Evolutionary conservation across 2,888 invertebrate genomes (phyloP), one percentile per base, ranked within the genome.

Genomic region (Strigamia maritima): DNA sequence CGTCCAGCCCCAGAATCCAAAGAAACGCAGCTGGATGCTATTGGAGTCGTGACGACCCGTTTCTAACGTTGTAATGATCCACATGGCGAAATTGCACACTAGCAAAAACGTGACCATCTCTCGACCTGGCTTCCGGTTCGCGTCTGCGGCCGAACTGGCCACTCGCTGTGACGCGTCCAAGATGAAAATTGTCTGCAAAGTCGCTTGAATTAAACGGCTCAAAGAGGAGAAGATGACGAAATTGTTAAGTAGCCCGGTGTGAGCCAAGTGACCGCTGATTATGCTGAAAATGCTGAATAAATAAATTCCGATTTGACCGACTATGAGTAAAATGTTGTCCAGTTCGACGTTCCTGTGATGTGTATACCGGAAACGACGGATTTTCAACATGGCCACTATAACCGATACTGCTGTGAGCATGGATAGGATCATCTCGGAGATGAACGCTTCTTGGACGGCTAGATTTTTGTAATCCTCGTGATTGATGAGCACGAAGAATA

Each of bases 1-100:
- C n/a, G 95, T 95, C 96, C 96, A 97, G 40, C 95, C 95, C 95
- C 95, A 95, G 49, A 94, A 88, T 0, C 95, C 95, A 84, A 94
- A 95, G 87, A 97, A 96, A 84, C 94, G 92, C 82, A 95, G 87
- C 86, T 97, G 96, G 65, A 95, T 93, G 10, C 95, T 95, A 86
- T 95, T 94, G 6, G 94, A 94, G 84, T 95, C 95, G 0, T 95
- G 94, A 28, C 95, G 89, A 0, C 94, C 94, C 83, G 95, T 95
- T 86, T 96, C 95, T 84, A 97, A 87, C 0, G 95, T 95, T 84
- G 95, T 95, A 16, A 81, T 81, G 54, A 81, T 79, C 84, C 84
- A 84, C 83, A 84, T 83, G 1, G 86, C 86, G 75, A 87, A 84
- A 81, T 87, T 87, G 80, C 84, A 84, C 7, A 87, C 84, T 3